phyloP scores from a whole-genome alignment of 2,888 invertebrate genomes.

The Masnerella sp. region DNA sequence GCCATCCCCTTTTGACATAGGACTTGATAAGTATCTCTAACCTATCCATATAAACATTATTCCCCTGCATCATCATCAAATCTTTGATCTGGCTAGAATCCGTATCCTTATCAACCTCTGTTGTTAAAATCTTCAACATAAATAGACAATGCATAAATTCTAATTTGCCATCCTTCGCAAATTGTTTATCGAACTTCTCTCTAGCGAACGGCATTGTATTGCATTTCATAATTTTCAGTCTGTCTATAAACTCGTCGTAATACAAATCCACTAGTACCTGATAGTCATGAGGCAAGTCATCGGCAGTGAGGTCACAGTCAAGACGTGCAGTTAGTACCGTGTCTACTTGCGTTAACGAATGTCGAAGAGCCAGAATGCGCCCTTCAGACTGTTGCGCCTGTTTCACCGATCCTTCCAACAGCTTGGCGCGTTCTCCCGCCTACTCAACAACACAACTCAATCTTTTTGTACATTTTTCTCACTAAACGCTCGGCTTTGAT shows the following conservation, averaged over 20 bases:
- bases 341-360: conserved; percentile 85
- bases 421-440: conserved; percentile 81
- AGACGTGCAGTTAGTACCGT: conserved; percentile 84
- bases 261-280: conserved; percentile 81
- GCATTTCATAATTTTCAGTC: conserved; percentile 76
- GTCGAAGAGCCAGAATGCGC: conserved; percentile 85
- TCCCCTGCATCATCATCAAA: conserved; percentile 21
- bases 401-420: conserved; percentile 85
- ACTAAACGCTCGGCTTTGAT: not conserved
- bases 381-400: conserved; percentile 88
- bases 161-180: conserved; percentile 62
- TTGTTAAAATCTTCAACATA: conserved; percentile 68
- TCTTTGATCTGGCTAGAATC: conserved; percentile 27
- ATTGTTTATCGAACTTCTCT: conserved; percentile 62
- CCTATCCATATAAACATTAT: conserved; percentile 4
- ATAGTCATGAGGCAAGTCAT: conserved; percentile 88
- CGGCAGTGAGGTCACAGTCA: conserved; percentile 87
- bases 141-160: conserved; percentile 69
- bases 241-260: conserved; percentile 78
- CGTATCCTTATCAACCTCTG: conserved; percentile 49
- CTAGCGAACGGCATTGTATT: conserved; percentile 66
- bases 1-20: conserved; percentile 19
- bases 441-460: conserved; percentile 72
- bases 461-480: conserved; percentile 25
- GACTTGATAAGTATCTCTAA: not conserved